phyloP scores from a whole-genome alignment of 1,140 invertebrate species.

The Drosophila azteca region DNA sequence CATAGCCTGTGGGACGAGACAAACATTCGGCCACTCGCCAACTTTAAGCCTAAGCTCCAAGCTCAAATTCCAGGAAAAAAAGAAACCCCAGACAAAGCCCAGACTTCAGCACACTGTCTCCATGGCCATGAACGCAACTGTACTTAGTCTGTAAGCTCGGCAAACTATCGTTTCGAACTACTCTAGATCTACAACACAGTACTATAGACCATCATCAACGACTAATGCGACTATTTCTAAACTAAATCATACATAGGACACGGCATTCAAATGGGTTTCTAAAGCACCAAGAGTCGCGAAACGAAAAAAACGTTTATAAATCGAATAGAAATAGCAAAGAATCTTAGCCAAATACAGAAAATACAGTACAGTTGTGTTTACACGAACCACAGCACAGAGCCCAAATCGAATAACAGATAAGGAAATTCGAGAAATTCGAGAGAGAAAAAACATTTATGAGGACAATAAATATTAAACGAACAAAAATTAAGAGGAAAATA shows the following conservation, averaged over 20 bases:
- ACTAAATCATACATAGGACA: constrained; percentile 9
- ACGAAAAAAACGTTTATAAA: constrained; percentile 11
- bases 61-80: too few species aligned
- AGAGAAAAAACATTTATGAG: constrained; percentile 55
- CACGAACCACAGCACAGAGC: constrained; percentile 2
- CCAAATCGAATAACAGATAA: constrained; percentile 18
- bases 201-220: too few species aligned
- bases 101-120: not conserved
- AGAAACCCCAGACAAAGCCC: too few species aligned
- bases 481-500: constrained; percentile 9
- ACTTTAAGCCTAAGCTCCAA: too few species aligned
- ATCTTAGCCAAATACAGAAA: constrained; percentile 12
- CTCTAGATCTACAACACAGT: constrained; percentile 20
- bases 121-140: constrained; percentile 18
- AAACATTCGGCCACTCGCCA: too few species aligned
- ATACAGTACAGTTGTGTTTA: constrained; percentile 38
- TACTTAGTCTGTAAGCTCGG: constrained; percentile 30
- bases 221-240: not conserved
- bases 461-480: constrained; percentile 67
- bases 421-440: constrained; percentile 5
- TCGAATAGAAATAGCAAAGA: constrained; percentile 4
- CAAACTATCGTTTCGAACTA: constrained; percentile 42
- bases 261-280: constrained; percentile 67
- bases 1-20: constrained; percentile 5
- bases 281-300: constrained; percentile 27